phyloP scores from a whole-genome alignment of 2,797 vertebrate genomes.

The Acanthurus tractus region DNA sequence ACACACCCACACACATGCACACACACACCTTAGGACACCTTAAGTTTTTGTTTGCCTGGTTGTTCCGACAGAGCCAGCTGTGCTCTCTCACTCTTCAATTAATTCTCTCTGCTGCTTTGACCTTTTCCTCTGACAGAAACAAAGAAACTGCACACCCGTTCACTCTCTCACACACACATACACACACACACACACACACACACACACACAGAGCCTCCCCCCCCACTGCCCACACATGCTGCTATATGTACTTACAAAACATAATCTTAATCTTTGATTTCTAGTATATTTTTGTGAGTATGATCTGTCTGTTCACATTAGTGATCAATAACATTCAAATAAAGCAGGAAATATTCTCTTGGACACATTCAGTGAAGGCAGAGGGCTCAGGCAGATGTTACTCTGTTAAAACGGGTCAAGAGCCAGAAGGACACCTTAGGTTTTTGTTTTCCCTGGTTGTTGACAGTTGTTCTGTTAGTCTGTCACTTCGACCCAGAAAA shows the following conservation, averaged over 20 bases:
- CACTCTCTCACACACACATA: conserved; percentile 19
- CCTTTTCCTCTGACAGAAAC: conserved; percentile 80
- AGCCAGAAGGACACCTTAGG: neutral
- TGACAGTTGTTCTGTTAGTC: neutral
- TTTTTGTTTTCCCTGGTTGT: neutral
- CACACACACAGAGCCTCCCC: neutral
- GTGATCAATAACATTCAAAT: neutral
- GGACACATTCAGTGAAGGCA: neutral
- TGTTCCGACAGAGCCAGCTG: conserved; percentile 78
- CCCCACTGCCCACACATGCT: neutral
- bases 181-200: neutral
- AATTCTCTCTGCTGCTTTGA: conserved; percentile 85
- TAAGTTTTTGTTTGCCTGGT: neutral
- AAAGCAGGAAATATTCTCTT: neutral
- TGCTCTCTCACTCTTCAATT: conserved; percentile 81
- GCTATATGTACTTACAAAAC: neutral
- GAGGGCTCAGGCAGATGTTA: neutral
- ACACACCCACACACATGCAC: conserved; percentile 28
- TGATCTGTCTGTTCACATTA: neutral
- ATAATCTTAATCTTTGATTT: neutral
- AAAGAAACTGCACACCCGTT: conserved; percentile 67
- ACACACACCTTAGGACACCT: too few species aligned
- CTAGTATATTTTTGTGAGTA: too few species aligned
- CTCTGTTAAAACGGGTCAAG: neutral
- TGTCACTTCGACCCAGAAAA: neutral